These are phyloP conservation scores for Mantis religiosa DNA, from an alignment of 2,888 invertebrate species.

Conservation along the genomic window DNA sequence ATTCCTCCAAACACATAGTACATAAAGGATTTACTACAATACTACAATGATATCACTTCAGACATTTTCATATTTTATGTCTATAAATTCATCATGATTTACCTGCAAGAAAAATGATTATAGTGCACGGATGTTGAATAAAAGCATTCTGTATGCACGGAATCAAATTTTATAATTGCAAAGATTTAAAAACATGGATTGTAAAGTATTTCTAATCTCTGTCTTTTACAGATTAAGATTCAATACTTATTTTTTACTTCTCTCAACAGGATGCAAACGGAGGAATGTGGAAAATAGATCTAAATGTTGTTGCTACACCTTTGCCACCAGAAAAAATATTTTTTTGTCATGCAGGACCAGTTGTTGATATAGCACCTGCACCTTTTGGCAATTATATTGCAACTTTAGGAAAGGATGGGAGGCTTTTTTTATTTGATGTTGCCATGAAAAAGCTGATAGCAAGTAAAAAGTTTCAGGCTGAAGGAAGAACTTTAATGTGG, in stretches of 20 bases:
- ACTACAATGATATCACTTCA: too few species aligned
- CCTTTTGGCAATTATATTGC: conserved; percentile 66
- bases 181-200: too few species aligned
- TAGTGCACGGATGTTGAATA: too few species aligned
- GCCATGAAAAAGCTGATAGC: conserved; percentile 55
- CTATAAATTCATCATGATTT: too few species aligned
- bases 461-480: conserved; percentile 57
- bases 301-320: conserved; percentile 38
- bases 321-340: conserved; percentile 45
- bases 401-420: conserved; percentile 69
- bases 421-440: conserved; percentile 70
- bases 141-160: too few species aligned
- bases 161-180: too few species aligned
- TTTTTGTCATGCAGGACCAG: conserved; percentile 71
- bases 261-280: conserved; percentile 73
- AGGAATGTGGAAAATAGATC: conserved; percentile 71
- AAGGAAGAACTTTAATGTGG: conserved; percentile 59
- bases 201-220: neutral
- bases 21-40: too few species aligned
- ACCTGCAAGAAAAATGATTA: too few species aligned
- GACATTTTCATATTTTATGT: too few species aligned
- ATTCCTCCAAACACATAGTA: too few species aligned
- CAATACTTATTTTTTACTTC: neutral
- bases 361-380: conserved; percentile 64
- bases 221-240: neutral